Conservation (phyloP, 2,113 vertebrate species). For the Callipepla californica region DNA sequence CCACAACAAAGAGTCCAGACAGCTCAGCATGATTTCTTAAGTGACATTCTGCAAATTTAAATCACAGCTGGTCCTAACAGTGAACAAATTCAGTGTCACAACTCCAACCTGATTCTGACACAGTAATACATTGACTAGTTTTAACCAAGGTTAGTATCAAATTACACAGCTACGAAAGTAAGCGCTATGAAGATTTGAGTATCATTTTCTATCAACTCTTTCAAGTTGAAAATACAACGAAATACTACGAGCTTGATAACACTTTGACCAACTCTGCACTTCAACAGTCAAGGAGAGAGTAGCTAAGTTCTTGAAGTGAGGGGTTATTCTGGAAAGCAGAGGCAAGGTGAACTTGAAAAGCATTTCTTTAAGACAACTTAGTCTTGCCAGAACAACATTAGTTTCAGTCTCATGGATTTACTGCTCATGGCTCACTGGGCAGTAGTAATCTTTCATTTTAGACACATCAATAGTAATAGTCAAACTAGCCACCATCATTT, state of each 20-base stretch:
- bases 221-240: neutral
- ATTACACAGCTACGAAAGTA: constrained; percentile 57
- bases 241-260: neutral
- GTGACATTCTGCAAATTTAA: constrained; percentile 41
- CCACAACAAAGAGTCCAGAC: constrained; percentile 10
- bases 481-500: neutral
- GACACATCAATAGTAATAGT: neutral
- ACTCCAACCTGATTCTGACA: constrained; percentile 56
- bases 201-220: constrained; percentile 43
- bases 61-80: constrained; percentile 61
- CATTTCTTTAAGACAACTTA: neutral
- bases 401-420: neutral
- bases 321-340: neutral
- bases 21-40: constrained; percentile 54
- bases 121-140: constrained; percentile 22
- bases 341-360: neutral
- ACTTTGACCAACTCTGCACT: neutral
- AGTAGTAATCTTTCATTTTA: neutral
- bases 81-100: constrained; percentile 56
- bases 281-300: neutral
- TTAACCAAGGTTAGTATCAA: constrained; percentile 54
- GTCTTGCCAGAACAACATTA: neutral
- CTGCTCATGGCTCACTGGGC: neutral
- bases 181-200: constrained; percentile 53
- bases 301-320: neutral